Conservation (phyloP, 2,113 vertebrate genomes). For the Pao palembangensis region DNA sequence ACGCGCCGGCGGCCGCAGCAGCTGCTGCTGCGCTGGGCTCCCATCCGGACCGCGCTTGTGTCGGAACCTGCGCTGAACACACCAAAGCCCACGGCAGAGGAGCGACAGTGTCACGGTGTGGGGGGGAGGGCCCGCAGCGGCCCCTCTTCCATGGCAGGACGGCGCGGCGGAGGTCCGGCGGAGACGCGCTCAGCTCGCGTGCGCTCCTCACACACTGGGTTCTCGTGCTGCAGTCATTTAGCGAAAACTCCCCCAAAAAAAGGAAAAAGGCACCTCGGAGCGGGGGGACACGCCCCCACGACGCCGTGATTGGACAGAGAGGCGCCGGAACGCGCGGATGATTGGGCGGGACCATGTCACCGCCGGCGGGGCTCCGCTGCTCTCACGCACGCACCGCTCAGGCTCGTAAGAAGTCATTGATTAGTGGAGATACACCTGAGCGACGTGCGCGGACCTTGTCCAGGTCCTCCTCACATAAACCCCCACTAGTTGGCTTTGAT, state of each 20-base stretch:
- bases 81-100: too few relatives aligned
- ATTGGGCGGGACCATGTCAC: constrained; percentile 59
- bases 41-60: background rate
- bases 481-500: too few relatives aligned
- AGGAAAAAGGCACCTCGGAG: constrained; percentile 74
- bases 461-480: too few relatives aligned
- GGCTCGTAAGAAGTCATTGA: too few relatives aligned
- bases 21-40: constrained; percentile 39
- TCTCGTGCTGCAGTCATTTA: constrained; percentile 99
- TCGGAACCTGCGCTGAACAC: background rate
- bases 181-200: constrained; percentile 43
- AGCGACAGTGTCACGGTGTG: background rate
- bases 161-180: background rate
- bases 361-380: too few relatives aligned
- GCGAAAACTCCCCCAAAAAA: constrained; percentile 78
- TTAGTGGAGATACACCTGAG: too few relatives aligned
- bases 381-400: too few relatives aligned
- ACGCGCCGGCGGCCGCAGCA: constrained; percentile 60
- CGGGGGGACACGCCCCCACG: constrained; percentile 81
- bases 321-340: constrained; percentile 10
- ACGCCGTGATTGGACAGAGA: constrained; percentile 77
- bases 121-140: constrained; percentile 4
- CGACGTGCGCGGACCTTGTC: too few relatives aligned
- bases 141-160: constrained; percentile 65
- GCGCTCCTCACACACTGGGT: constrained; percentile 65